Conservation (phyloP, 1,140 invertebrate genomes). For the Calycopis cecrops region DNA sequence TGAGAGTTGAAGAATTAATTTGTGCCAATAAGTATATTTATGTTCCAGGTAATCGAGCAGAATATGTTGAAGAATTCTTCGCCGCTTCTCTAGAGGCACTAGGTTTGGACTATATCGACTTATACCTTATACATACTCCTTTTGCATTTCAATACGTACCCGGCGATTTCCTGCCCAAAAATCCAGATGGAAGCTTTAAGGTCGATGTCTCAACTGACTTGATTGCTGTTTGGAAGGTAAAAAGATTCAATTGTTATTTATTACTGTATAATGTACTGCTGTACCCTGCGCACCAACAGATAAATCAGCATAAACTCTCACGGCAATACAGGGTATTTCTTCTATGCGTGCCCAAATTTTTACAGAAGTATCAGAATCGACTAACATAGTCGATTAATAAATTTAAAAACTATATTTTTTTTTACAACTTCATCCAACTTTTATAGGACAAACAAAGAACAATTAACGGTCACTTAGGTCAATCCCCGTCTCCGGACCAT, state of each 20-base stretch:
- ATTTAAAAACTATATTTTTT: no score
- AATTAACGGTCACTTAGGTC: no score
- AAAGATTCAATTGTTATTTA: constrained; percentile 6
- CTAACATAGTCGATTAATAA: no score
- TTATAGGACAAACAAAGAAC: no score
- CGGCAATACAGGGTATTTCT: no score
- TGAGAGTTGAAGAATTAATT: not conserved
- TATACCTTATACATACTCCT: constrained; percentile 82
- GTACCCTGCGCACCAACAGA: no score
- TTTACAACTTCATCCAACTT: no score
- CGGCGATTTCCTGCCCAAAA: constrained; percentile 65
- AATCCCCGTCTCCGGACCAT: no score
- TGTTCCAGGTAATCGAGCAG: constrained; percentile 64
- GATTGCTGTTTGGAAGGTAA: constrained; percentile 84
- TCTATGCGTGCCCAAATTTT: no score
- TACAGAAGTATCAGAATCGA: no score
- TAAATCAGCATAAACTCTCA: no score
- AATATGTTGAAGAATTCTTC: constrained; percentile 77
- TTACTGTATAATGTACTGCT: no score
- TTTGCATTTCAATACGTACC: constrained; percentile 59
- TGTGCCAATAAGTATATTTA: not conserved
- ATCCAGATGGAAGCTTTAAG: constrained; percentile 78
- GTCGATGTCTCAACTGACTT: constrained; percentile 82
- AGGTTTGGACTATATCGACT: constrained; percentile 80
- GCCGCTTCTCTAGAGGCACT: constrained; percentile 76